phyloP scores from a whole-genome alignment of 2,113 vertebrate species.

The Heterotis niloticus region DNA sequence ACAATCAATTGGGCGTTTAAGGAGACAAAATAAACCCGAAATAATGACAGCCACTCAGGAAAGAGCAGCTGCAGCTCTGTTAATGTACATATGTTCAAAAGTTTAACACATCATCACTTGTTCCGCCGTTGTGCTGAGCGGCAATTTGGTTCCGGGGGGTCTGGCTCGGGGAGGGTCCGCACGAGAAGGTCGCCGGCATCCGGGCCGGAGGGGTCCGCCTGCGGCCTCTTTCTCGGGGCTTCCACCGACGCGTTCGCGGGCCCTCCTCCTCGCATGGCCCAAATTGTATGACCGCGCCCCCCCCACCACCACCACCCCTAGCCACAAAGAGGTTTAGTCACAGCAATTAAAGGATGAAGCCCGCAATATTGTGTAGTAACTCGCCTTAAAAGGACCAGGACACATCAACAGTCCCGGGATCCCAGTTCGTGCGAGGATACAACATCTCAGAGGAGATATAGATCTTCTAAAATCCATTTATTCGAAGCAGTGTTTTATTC shows the following conservation, averaged over 20 bases:
- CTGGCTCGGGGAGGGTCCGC: conserved; percentile 29
- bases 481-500: not conserved
- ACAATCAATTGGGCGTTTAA: conserved; percentile 62
- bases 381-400: not conserved
- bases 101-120: conserved; percentile 42
- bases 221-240: not conserved
- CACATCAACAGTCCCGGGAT: not conserved
- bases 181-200: conserved; percentile 32
- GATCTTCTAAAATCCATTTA: conserved; percentile 11
- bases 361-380: not conserved
- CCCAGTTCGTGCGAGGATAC: not conserved
- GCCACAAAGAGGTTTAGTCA: not conserved
- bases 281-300: not conserved
- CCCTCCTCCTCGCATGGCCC: not conserved
- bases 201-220: not conserved
- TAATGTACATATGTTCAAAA: conserved; percentile 58
- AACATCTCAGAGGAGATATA: not conserved
- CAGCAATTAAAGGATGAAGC: conserved; percentile 14
- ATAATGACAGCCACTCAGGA: conserved; percentile 47
- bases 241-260: not conserved
- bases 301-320: not conserved
- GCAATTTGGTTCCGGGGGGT: not conserved
- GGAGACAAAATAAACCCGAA: conserved; percentile 51
- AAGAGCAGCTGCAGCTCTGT: conserved; percentile 36
- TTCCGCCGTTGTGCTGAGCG: conserved; percentile 24